Evolutionary conservation across 2,113 vertebrate species (phyloP).

Genomic region (Pagrus major): DNA sequence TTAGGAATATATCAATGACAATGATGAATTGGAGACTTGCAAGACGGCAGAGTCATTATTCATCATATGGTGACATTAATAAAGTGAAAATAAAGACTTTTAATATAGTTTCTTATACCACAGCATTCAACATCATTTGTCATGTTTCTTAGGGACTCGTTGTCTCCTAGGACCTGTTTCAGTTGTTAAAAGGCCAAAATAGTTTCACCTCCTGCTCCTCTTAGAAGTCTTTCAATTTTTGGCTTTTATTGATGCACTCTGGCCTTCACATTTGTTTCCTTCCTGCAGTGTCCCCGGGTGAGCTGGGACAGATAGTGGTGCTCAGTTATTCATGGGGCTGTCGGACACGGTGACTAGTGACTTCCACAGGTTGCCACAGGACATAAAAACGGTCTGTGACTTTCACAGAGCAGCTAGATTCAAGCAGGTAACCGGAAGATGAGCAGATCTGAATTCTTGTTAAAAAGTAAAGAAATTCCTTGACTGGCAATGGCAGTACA

Average conservation of each 20-base stretch:
- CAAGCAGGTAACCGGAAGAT: not conserved
- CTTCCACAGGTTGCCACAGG: constrained; percentile 44
- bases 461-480: not conserved
- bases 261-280: constrained; percentile 67
- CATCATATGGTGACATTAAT: not conserved
- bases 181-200: constrained; percentile 17
- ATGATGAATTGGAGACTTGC: not conserved
- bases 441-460: not conserved
- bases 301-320: constrained; percentile 63
- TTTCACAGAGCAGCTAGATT: constrained; percentile 10
- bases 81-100: not conserved
- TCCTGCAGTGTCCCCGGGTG: constrained; percentile 56
- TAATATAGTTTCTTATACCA: not conserved
- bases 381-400: constrained; percentile 29
- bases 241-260: constrained; percentile 57
- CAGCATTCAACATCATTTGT: not conserved
- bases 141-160: not conserved
- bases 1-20: not conserved
- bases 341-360: constrained; percentile 66
- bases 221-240: constrained; percentile 49
- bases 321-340: constrained; percentile 75
- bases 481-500: not conserved
- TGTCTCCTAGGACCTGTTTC: not conserved
- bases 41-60: not conserved
- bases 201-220: constrained; percentile 43